A percentile compares a stretch with the other conserved stretches of the same genome.
phyloP scores from a whole-genome alignment of 2,113 vertebrate species.

The Orcinus orca region DNA sequence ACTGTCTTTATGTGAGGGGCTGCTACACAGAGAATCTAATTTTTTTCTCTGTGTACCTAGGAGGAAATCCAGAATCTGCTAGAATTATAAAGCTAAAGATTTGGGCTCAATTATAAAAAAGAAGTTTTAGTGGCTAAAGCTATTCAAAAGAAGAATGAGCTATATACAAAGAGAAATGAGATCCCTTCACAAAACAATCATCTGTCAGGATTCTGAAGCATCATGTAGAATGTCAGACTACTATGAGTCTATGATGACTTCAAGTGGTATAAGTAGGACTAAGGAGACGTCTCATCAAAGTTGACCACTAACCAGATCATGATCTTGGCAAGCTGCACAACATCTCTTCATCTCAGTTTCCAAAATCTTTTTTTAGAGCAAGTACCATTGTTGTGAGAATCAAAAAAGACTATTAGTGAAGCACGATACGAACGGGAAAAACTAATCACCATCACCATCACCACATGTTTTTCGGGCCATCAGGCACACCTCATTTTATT shows the following conservation, averaged over 20 bases:
- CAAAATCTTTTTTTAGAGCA: background rate
- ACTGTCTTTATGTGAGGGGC: background rate
- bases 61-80: background rate
- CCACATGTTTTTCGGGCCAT: fast-evolving
- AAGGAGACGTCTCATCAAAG: background rate
- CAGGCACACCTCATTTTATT: background rate
- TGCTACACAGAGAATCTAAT: background rate
- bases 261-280: background rate
- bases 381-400: background rate
- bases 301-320: background rate
- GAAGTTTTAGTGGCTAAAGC: background rate
- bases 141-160: background rate
- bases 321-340: background rate
- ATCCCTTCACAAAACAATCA: background rate
- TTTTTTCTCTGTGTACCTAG: background rate
- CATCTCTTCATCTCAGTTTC: background rate
- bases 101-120: background rate
- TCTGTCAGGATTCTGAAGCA: background rate
- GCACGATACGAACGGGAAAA: background rate
- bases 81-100: background rate
- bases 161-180: background rate
- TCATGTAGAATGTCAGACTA: background rate
- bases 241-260: background rate
- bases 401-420: background rate
- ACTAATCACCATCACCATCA: too few species aligned